Base-by-base conservation (phyloP, 2,797 vertebrate species). In the Macrochelys suwanniensis region DNA sequence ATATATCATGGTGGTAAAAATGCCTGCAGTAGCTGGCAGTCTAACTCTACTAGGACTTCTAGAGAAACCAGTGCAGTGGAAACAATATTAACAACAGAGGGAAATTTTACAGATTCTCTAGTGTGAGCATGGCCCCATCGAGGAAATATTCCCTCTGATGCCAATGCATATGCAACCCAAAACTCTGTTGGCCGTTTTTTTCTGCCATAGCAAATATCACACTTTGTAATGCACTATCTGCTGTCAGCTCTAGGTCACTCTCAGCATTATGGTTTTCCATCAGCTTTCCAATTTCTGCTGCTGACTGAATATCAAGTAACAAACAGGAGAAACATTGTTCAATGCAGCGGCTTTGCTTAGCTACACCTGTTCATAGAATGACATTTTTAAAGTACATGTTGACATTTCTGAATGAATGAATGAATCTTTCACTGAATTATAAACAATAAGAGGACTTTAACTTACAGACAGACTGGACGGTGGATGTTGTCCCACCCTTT, bases 391-490 rank as follows among this genome's bases (percentile, higher is more conserved):
- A 31, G 45, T 77, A 31, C 12, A 47, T 26, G 15, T 31, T 15
- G 13, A 47, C 15, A 31, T 28, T 49, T 77, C 25, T 77, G 47
- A 28, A 49, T 77, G 13, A 45, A 47, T 76, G 12, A 42, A 71
- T 61, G 59, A 23, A 23, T 42, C 37, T 71, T 71, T 25, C 19
- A 25, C 23, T 6, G n/a, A 71, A 31, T 77, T 49, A 77, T 49
- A 77, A 77, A 77, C 12, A 77, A 47, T 31, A 77, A 31, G 13
- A 49, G 13, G 26, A 47, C n/a, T 89, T 33, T 87, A 42, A 95
- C 95, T 97, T 92, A 97, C 96, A 42, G 53, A 97, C 51, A 51
- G 97, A 97, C 77, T 87, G 94, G 76, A 94, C 87, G 8, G 89
- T 95, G 81, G 97, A 56, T 85, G 95, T 97, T 45, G 97, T 97